Base-by-base conservation (phyloP, 2,888 invertebrate genomes). In the Campoplex capitator region DNA sequence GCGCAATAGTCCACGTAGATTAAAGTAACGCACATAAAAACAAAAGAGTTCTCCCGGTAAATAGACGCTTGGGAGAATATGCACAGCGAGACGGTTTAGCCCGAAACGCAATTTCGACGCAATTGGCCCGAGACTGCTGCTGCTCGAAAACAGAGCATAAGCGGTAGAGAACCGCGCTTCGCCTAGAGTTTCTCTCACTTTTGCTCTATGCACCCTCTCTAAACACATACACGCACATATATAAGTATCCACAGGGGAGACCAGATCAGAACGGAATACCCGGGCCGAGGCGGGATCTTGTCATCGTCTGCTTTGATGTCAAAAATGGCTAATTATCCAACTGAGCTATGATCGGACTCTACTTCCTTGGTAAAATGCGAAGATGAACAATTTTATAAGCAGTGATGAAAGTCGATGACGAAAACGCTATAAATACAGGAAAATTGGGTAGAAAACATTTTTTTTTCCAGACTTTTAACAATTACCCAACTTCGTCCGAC, bases 41-140 rank as follows among this genome's bases (percentile, higher is more conserved):
- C n/a, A 74, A 68, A n/a, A 48, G n/a, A 73, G 48, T 65, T 62
- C 38, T 23, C 35, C 38, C 35, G 68, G 56, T 68, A 56, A 68
- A 78, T 78, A 54, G 28, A n/a, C 42, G 28, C 68, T 65, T 38
- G 38, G 51, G 68, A 67, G 56, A 68, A 9, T 70, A 23, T 23
- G 23, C 23, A 45, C 70, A 35, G 48, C 58, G 51, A 35, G 58
- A 71, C 32, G 45, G 71, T 67, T 51, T 38, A 76, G 62, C 71
- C 67, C 58, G 71, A 77, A 84, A 84, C 65, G 83, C 83, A 86
- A 86, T 86, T 84, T 77, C 83, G 71, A 77, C 76, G 79, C 86
- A 80, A 86, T 86, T 76, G 83, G 78, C 79, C 58, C 65, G 58
- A 74, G 73, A 51, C 38, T 38, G 23, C 23, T 23, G 23, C 62